Conservation (phyloP, 1,140 invertebrate genomes). For the Cardiocondyla obscurior region DNA sequence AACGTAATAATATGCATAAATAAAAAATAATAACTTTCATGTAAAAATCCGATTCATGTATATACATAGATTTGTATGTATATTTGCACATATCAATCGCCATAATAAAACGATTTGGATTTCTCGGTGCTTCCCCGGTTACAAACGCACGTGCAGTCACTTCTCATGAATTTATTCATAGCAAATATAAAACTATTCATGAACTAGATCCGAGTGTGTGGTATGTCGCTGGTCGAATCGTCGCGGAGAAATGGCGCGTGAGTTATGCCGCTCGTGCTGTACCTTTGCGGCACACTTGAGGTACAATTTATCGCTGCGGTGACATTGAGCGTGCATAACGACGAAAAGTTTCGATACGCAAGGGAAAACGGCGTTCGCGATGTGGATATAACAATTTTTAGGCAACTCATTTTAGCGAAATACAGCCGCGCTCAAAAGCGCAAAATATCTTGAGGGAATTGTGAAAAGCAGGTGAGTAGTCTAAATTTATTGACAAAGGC, state of each 20-base stretch:
- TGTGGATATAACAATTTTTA: slow-evolving; percentile 23
- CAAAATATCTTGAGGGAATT: neutral
- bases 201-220: slow-evolving; percentile 44
- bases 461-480: neutral
- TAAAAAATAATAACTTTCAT: slow-evolving; percentile 30
- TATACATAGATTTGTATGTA: neutral
- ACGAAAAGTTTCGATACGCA: slow-evolving; percentile 47
- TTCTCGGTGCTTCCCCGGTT: slow-evolving; percentile 23
- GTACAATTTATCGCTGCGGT: slow-evolving; percentile 37
- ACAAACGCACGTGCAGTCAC: slow-evolving; percentile 18
- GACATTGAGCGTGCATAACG: slow-evolving; percentile 49
- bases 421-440: neutral
- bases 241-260: slow-evolving; percentile 46
- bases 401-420: neutral
- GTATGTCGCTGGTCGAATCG: slow-evolving; percentile 31
- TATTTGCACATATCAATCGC: neutral
- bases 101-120: slow-evolving; percentile 43
- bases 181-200: slow-evolving; percentile 59
- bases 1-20: neutral
- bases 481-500: neutral
- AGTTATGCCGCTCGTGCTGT: slow-evolving; percentile 10
- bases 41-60: neutral
- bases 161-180: slow-evolving; percentile 59
- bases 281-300: slow-evolving; percentile 9
- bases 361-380: neutral